Conservation (phyloP, 2,888 invertebrate genomes). For the Idaea straminata region DNA sequence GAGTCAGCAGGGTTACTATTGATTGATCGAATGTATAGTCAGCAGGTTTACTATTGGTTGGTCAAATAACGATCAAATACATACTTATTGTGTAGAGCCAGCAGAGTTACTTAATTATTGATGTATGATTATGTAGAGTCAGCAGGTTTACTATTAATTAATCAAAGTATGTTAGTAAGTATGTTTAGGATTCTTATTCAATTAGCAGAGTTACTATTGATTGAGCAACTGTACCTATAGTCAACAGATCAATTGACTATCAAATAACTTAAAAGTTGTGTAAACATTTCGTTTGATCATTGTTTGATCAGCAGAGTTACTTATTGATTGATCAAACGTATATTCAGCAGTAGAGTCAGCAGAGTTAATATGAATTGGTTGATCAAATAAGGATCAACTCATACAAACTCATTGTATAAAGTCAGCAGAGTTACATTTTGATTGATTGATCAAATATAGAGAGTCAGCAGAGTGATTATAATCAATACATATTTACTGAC, state of each 20-base stretch:
- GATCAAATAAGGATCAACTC: neutral
- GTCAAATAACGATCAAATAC: no score
- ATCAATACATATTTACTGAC: no score
- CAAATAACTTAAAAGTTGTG: no score
- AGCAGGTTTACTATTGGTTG: no score
- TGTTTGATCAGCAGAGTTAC: conserved; percentile 50
- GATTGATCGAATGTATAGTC: conserved; percentile 39
- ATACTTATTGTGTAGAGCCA: no score
- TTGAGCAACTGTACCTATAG: conserved; percentile 27
- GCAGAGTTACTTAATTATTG: no score
- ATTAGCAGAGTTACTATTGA: conserved; percentile 62
- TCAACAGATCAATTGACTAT: no score
- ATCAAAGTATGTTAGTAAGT: no score
- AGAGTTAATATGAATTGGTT: neutral
- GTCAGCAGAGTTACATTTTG: neutral
- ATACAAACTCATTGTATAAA: no score
- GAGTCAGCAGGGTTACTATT: conserved; percentile 58
- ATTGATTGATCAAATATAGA: no score
- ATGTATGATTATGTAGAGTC: conserved; percentile 42
- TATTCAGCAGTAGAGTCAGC: no score
- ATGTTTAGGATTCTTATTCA: conserved; percentile 64
- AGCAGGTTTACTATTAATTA: conserved; percentile 43
- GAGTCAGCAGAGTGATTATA: no score
- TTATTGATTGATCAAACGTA: neutral
- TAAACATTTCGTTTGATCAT: conserved; percentile 41